Evolutionary conservation across 2,797 vertebrate species (phyloP).

Genomic region (Cossypha dichroa): DNA sequence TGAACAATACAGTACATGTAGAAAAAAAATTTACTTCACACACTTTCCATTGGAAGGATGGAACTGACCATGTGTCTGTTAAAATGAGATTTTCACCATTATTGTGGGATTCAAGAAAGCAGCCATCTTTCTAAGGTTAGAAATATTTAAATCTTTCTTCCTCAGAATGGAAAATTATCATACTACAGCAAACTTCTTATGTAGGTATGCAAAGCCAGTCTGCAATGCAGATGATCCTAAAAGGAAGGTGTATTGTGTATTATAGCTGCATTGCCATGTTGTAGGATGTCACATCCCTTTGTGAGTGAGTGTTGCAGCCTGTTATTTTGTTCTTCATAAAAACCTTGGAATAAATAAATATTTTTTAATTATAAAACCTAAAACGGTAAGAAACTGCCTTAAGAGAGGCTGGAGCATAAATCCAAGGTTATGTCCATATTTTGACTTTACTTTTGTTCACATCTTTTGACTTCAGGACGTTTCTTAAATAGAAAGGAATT

Average conservation of each 20-base stretch:
- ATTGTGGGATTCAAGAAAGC: neutral
- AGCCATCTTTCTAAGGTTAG: neutral
- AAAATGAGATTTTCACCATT: neutral
- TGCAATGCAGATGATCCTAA: accelerated
- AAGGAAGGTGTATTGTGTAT: too few relatives aligned
- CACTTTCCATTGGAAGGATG: neutral
- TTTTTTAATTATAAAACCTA: neutral
- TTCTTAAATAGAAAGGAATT: neutral
- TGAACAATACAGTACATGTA: neutral
- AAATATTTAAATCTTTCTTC: neutral
- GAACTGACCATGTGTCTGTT: accelerated
- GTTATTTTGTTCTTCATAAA: neutral
- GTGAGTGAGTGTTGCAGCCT: neutral
- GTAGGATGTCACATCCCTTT: neutral
- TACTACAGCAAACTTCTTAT: neutral
- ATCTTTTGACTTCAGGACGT: neutral
- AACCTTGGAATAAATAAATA: neutral
- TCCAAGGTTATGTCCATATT: neutral
- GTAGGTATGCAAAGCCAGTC: neutral
- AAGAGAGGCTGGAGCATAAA: neutral
- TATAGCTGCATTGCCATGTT: neutral
- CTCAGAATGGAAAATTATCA: neutral
- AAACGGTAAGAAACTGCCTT: neutral
- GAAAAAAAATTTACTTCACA: neutral
- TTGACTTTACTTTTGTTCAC: neutral